A percentile compares a stretch with the other conserved stretches of the same genome.
Evolutionary conservation across 2,113 vertebrate species (phyloP).

Genomic region (Actenoides hombroni): DNA sequence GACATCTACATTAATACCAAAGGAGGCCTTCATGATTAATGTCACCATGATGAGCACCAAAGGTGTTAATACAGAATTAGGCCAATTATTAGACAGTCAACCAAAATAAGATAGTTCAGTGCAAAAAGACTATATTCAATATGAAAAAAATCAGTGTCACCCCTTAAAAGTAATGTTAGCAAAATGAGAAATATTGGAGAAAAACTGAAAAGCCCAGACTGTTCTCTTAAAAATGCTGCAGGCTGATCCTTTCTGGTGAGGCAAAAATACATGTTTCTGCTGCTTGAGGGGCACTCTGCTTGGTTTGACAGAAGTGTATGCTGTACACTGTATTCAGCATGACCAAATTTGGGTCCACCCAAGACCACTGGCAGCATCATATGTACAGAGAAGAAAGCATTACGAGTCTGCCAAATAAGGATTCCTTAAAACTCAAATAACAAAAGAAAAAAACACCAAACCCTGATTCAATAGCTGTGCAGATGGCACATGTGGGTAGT

Average conservation of each 20-base stretch:
- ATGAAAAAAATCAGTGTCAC: background rate
- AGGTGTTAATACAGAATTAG: constrained; percentile 24
- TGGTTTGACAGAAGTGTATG: background rate
- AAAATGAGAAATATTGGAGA: background rate
- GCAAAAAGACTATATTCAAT: background rate
- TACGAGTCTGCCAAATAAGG: background rate
- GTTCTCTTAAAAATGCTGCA: background rate
- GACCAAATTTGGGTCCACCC: background rate
- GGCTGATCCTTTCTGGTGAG: background rate
- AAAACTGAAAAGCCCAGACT: background rate
- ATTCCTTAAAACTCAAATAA: background rate
- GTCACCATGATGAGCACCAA: background rate
- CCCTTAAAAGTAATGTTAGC: background rate
- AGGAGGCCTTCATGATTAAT: background rate
- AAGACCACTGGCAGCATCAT: background rate
- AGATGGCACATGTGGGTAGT: background rate
- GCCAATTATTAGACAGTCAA: background rate
- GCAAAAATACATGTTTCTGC: background rate
- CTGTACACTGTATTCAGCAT: background rate
- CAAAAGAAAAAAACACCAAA: background rate
- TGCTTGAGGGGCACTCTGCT: background rate
- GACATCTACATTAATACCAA: constrained; percentile 21
- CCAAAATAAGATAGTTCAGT: background rate
- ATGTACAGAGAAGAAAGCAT: background rate
- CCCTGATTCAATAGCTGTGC: background rate